Evolutionary conservation across 2,113 vertebrate genomes (phyloP).

Genomic region (Mirounga angustirostris): DNA sequence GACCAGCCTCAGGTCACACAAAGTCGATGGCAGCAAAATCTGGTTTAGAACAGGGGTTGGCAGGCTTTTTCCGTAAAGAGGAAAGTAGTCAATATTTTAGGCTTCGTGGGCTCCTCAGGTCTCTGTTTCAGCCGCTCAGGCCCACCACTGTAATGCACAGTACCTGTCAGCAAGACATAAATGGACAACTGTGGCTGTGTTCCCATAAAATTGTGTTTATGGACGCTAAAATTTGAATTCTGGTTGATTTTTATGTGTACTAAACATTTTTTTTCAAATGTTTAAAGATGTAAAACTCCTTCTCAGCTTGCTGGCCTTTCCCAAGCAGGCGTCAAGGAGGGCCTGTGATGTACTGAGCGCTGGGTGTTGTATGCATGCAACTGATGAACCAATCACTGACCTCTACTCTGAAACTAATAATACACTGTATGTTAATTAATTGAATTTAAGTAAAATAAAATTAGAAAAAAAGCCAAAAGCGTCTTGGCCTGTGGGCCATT

Average conservation of each 20-base stretch:
- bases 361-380: not conserved
- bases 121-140: not conserved
- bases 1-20: not conserved
- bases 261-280: not conserved
- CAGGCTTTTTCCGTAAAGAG: not conserved
- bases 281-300: not conserved
- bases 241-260: not conserved
- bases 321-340: not conserved
- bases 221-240: not conserved
- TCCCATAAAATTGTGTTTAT: not conserved
- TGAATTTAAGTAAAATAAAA: not conserved
- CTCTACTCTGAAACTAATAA: not conserved
- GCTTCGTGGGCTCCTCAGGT: not conserved
- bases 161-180: accelerated
- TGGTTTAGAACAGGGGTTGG: not conserved
- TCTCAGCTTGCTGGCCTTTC: not conserved
- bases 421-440: not conserved
- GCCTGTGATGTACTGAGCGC: not conserved
- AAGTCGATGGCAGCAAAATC: not conserved
- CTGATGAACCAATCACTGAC: not conserved
- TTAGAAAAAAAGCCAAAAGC: not conserved
- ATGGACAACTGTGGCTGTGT: not conserved
- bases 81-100: not conserved
- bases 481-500: not conserved
- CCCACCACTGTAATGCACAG: not conserved